Base-by-base conservation (phyloP, 2,113 vertebrate species). In the Cavia aperea region DNA sequence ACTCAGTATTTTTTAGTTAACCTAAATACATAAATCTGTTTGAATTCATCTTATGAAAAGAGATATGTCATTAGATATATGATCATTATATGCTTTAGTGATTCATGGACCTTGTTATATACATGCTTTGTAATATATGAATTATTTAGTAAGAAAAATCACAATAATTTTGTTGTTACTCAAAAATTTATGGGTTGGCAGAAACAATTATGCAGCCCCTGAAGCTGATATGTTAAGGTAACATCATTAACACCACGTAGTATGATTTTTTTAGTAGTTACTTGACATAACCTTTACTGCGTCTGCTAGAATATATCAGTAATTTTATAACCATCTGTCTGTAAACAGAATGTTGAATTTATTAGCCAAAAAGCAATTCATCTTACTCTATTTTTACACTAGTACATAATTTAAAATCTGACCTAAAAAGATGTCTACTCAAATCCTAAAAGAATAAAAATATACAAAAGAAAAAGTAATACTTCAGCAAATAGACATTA, bases 121-220 rank as follows among this genome's bases (percentile, higher is more conserved):
- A 96, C 96, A 62, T 97, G 97, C 97, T 98, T 98, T 93, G 97
- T 96, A 97, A 97, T 96, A 94, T 94, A 98, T 98, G 97, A 98
- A 98, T 99, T 98, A 98, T 99, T 98, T 98, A 98, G 96, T 94
- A 98, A 97, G 98, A 98, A 98, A 98, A 98, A 98, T 97, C 97
- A 97, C 97, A 98, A 98, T 97, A 97, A 98, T 98, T 98, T 98
- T 97, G 96, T 97, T 97, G 97, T 98, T 98, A 98, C 98, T 98
- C 97, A 97, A 96, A 98, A 98, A 98, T 98, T 97, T 98, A 98
- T 98, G 97, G 98, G 98, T 97, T 98, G 98, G 98, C 98, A 98
- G 98, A 97, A 99, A 98, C 98, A 98, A 98, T 99, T 98, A 98
- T 95, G 96, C 96, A 97, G 97, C 97, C 98, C 98, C 98, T 96